Evolutionary conservation across 2,888 invertebrate species (phyloP).

Genomic region (Aethes cnicana): DNA sequence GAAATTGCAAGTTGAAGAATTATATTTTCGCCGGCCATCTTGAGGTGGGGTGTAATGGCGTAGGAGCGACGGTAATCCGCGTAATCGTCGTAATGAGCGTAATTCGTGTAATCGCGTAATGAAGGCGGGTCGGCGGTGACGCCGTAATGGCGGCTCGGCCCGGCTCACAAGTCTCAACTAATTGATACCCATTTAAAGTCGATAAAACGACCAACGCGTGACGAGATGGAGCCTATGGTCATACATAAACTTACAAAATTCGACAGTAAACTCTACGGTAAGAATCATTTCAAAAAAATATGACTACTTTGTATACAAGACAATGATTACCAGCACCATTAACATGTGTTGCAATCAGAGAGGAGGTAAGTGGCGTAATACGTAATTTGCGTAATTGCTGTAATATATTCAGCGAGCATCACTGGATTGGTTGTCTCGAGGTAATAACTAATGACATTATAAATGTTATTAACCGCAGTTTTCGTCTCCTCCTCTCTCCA

Average conservation of each 20-base stretch:
- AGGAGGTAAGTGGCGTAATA: slow-evolving; percentile 33
- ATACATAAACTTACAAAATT: too few relatives aligned
- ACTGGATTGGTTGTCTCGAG: slow-evolving; percentile 11
- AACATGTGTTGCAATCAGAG: slow-evolving; percentile 13
- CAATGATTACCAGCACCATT: slow-evolving; percentile 18
- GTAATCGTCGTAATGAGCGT: slow-evolving; percentile 43
- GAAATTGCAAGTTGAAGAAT: slow-evolving; percentile 19
- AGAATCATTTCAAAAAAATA: too few relatives aligned
- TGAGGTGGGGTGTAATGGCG: slow-evolving; percentile 34
- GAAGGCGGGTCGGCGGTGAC: slow-evolving; percentile 38
- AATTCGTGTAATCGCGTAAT: slow-evolving; percentile 42
- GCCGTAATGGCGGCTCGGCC: slow-evolving; percentile 40
- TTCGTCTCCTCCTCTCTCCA: too few relatives aligned
- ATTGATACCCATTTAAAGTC: slow-evolving; percentile 19
- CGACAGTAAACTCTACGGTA: too few relatives aligned
- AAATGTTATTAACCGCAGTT: too few relatives aligned
- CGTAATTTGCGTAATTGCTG: slow-evolving; percentile 47
- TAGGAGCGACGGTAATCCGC: slow-evolving; percentile 37
- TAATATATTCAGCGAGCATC: slow-evolving; percentile 39
- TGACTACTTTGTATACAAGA: too few relatives aligned
- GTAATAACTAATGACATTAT: too few relatives aligned
- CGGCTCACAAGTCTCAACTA: slow-evolving; percentile 23
- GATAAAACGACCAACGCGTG: background rate
- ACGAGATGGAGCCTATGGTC: too few relatives aligned
- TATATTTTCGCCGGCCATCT: slow-evolving; percentile 27